Evolutionary conservation across 2,888 invertebrate species (phyloP).

Genomic region (Biston stratarius): DNA sequence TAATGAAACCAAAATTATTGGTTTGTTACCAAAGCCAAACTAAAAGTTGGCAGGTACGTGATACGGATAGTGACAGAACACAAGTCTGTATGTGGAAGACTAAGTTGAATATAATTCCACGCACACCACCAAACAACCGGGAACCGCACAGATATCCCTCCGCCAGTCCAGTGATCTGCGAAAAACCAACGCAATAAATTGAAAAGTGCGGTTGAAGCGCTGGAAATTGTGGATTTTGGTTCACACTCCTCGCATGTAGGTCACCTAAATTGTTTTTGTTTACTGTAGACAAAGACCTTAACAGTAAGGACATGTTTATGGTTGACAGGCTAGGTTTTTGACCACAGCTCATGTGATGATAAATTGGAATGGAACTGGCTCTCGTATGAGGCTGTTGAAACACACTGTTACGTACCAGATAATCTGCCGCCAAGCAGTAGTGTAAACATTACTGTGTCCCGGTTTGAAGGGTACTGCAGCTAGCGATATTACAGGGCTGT

Average conservation of each 20-base stretch:
- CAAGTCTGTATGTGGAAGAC: too few relatives aligned
- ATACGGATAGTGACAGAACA: background rate
- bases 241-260: constrained; percentile 17
- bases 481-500: too few relatives aligned
- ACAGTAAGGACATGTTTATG: too few relatives aligned
- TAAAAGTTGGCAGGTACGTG: background rate
- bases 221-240: constrained; percentile 15
- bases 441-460: too few relatives aligned
- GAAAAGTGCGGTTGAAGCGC: constrained; percentile 10
- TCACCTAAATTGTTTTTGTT: constrained; percentile 34
- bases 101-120: background rate
- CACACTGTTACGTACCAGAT: too few relatives aligned
- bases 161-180: constrained; percentile 12
- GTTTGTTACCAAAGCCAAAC: background rate
- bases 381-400: too few relatives aligned
- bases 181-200: constrained; percentile 29
- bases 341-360: too few relatives aligned
- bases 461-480: too few relatives aligned
- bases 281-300: constrained; percentile 12
- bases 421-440: too few relatives aligned
- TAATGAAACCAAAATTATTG: too few relatives aligned
- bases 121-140: background rate
- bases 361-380: too few relatives aligned
- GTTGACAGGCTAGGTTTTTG: too few relatives aligned
- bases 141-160: background rate